Evolutionary conservation across 2,888 invertebrate species (phyloP), one percentile per base, ranked within the genome.

Genomic region (Athalia circularis): DNA sequence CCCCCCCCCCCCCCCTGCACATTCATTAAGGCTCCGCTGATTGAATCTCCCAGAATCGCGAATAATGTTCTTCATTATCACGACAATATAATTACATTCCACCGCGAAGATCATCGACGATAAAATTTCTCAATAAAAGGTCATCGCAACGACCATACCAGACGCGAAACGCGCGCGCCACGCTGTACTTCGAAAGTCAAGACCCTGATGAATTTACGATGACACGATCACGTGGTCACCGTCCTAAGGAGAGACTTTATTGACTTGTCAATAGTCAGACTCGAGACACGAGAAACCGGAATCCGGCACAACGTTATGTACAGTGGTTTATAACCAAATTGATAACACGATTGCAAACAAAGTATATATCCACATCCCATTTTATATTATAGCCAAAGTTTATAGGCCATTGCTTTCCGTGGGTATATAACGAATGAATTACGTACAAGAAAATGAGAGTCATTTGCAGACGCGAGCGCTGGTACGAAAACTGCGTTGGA

Each of bases 21-120:
- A 54, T 9, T 7, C n/a, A n/a, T 54, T 54, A 11, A 13, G 13
- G 45, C 11, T 8, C 3, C 59, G 13, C 72, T 72, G 59, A 72
- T 72, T 72, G 59, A 72, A 72, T 72, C 29, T 29, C 54, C 54
- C 29, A 72, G 45, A 57, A 59, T 72, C 45, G 29, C 29, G 29
- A 29, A 29, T 59, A 59, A 72, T 47, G 7, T 13, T 11, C 72
- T 59, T 72, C 57, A 72, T 72, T 72, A 47, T 59, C 52, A 11
- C 43, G 57, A 9, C 43, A 59, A 50, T 50, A 9, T n/a, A 43
- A 29, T 50, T 50, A 29, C 11, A 68, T 43, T 54, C 29, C 29
- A 50, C 68, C 11, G 4, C 11, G 29, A 52, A 15, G 50, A 68
- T 29, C 52, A 29, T 68, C 68, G 13, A 29, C 7, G 29, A 68